Base-by-base conservation (phyloP, 2,888 invertebrate genomes). In the Caenorhabditis sp. region DNA sequence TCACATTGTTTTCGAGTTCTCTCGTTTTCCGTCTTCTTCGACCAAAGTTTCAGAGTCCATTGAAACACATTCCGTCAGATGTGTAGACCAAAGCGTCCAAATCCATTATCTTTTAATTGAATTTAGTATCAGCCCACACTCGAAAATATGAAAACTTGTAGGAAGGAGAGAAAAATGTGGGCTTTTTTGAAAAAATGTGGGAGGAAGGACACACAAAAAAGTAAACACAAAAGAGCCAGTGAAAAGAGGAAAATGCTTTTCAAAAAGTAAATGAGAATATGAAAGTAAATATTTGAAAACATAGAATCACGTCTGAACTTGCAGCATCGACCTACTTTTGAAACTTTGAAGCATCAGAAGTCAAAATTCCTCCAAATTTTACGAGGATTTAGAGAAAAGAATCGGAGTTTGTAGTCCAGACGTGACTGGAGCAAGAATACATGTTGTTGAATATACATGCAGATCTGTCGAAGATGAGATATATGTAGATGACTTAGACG, bases 21-120 rank as follows among this genome's bases (percentile, higher is more conserved):
- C 31, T 69, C 56, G 14, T 41, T 38, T 22, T 51, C 19, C 10
- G 8, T 19, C 31, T 19, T 49, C 51, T 49, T 35, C 16, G 56
- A 70, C 26, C 69, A 70, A 24, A 38, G 54, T 69, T 69, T 28
- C 49, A 73, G 24, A 73, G 61, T 63, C 31, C 63, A 74, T 28
- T 54, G 73, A 74, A 74, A 74, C 73, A 74, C n/a, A 35, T 35
- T 51, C 35, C 28, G n/a, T 12, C 63, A 14, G 24, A 8, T 22
- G 3, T n/a, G 22, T 6, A 19, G 14, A 31, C 59, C 41, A 56
- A 69, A 69, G 8, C 26, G 14, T 22, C 12, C 12, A 47, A 64
- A 69, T 54, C 38, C 51, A 44, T 56, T 47, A 38, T 26, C n/a
- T 44, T 41, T 58, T 58, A 38, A 56, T 56, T 58, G 44, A 44